These are phyloP conservation scores for Danaus melanippus DNA, from an alignment of 1,140 invertebrate genomes.

Conservation along the genomic window DNA sequence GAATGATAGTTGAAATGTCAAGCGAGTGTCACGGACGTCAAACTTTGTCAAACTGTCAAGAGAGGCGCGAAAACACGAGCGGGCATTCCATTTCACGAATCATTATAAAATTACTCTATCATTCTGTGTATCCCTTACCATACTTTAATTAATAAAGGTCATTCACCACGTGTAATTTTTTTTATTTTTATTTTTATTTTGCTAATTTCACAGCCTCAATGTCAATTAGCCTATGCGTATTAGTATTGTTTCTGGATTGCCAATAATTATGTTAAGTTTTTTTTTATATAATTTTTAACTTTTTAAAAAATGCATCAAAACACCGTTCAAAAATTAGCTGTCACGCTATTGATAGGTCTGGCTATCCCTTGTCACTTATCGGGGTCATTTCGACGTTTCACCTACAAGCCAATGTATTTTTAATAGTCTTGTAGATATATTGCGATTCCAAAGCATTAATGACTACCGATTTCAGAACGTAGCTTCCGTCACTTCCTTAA, in stretches of 20 bases:
- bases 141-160: slow-evolving; percentile 57
- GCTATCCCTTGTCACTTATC: slow-evolving; percentile 54
- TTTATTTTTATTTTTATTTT: slow-evolving; percentile 60
- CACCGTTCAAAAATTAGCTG: slow-evolving; percentile 68
- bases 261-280: slow-evolving; percentile 65
- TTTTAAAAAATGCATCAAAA: slow-evolving; percentile 70
- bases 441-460: slow-evolving; percentile 24
- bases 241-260: slow-evolving; percentile 70
- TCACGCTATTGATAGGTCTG: slow-evolving; percentile 63
- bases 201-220: slow-evolving; percentile 71
- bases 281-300: slow-evolving; percentile 52
- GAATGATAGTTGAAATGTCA: slow-evolving; percentile 45
- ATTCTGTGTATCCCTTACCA: slow-evolving; percentile 41
- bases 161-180: slow-evolving; percentile 50
- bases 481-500: slow-evolving; percentile 7
- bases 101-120: slow-evolving; percentile 36
- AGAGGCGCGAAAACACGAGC: slow-evolving; percentile 22
- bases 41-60: slow-evolving; percentile 20
- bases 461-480: slow-evolving; percentile 22
- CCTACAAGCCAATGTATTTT: slow-evolving; percentile 27
- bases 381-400: slow-evolving; percentile 35
- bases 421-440: slow-evolving; percentile 32
- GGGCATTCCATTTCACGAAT: slow-evolving; percentile 38
- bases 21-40: slow-evolving; percentile 25
- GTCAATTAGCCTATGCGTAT: slow-evolving; percentile 71